Evolutionary conservation across 2,113 vertebrate species (phyloP), one percentile per base, ranked within the genome.

Genomic region (Eudyptes chrysolophus): DNA sequence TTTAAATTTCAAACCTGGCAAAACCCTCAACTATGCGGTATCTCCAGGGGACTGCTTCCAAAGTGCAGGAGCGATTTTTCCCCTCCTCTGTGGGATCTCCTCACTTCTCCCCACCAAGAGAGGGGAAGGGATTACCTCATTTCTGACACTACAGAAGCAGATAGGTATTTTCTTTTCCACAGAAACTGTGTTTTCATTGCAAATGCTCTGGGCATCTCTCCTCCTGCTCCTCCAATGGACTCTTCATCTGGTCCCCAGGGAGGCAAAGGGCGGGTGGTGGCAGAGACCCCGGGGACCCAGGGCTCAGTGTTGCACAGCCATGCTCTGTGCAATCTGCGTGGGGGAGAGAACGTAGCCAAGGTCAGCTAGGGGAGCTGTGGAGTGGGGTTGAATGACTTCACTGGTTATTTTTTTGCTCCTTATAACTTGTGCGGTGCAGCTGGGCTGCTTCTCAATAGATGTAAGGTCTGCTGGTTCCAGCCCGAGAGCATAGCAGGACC

Each of bases 341-440:
- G 11, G 46, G 14, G 16, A 44, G 34, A 55, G 27, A 16, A 70
- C 0, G 0, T 8, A 70, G 36, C 7, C 0, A 2, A 77, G 51
- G 30, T 30, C 2, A 1, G 34, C 34, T 24, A 16, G 2, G 0
- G 24, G 51, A 57, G 24, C 11, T 30, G 49, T 0, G 0, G 1
- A 11, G 4, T 52, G 66, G 29, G 7, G 18, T 36, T 48, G 49
- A 78, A 54, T 44, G 10, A 62, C 61, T 70, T 61, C 34, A 18
- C 4, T 27, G 6, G 0, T 46, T 87, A 42, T 75, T 54, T 40
- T 81, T n/a, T 65, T 55, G 4, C 5, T 86, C 17, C 20, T 36
- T 51, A 8, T 3, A 69, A 17, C 10, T 82, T 40, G 4, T 29
- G 36, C 2, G 6, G 51, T 7, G 42, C 38, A 70, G n/a, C 17